phyloP scores from a whole-genome alignment of 2,113 vertebrate species.

The Barnardius zonarius region DNA sequence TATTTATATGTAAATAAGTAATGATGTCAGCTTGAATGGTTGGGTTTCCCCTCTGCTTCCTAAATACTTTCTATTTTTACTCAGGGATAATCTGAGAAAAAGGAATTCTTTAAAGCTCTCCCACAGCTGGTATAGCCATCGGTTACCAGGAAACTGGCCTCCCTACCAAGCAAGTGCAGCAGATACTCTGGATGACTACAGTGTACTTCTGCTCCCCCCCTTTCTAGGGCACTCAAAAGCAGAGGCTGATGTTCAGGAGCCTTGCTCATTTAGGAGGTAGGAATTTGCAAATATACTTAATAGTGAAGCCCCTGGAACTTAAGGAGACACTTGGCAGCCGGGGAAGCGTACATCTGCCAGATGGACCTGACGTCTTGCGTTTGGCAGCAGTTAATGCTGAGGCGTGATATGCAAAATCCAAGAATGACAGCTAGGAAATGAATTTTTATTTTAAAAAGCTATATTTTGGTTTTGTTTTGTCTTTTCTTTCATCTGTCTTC shows the following conservation, averaged over 20 bases:
- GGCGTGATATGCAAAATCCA: not conserved
- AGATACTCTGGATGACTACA: not conserved
- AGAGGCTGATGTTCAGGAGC: not conserved
- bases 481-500: not conserved
- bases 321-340: constrained; percentile 11
- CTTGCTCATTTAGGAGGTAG: not conserved
- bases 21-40: constrained; percentile 28
- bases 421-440: not conserved
- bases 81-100: not conserved
- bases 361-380: constrained; percentile 14
- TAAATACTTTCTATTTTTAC: constrained; percentile 22
- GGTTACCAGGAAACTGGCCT: not conserved
- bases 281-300: constrained; percentile 40
- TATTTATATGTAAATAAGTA: constrained; percentile 67
- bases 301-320: not conserved
- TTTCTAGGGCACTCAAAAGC: not conserved
- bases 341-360: constrained; percentile 23
- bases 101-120: not conserved
- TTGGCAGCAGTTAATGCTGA: constrained; percentile 25
- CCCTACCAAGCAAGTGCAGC: not conserved
- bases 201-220: not conserved
- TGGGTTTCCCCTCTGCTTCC: constrained; percentile 22
- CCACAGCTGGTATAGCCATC: not conserved
- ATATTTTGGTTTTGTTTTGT: not conserved
- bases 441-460: not conserved